A percentile compares a stretch with the other conserved stretches of the same genome.
Conservation (phyloP, 2,797 vertebrate species). For the Podarcis lilfordi region DNA sequence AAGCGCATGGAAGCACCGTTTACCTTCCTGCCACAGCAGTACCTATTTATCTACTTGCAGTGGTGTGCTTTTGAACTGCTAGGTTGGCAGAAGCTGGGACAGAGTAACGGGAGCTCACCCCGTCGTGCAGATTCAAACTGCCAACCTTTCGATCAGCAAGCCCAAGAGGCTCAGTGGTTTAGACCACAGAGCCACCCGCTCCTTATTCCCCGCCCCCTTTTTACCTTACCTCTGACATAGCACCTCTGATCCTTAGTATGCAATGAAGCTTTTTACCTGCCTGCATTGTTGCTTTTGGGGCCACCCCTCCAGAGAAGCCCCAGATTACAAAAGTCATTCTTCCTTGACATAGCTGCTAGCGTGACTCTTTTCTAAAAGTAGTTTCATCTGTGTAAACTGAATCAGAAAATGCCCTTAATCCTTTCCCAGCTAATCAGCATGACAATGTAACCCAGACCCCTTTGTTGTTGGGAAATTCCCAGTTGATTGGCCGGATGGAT, state of each 20-base stretch:
- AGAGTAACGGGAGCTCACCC: no score
- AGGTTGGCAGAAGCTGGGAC: no score
- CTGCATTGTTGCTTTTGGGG: not conserved
- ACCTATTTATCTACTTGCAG: no score
- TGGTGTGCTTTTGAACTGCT: no score
- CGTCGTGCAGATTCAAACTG: no score
- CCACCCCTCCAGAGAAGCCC: slow-evolving; percentile 16
- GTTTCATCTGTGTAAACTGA: slow-evolving; percentile 2
- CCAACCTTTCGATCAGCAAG: no score
- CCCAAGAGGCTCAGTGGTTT: no score
- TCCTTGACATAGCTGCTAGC: slow-evolving; percentile 6
- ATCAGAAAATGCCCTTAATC: not conserved
- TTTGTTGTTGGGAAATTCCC: not conserved
- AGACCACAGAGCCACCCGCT: no score
- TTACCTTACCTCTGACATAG: not conserved
- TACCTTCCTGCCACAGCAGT: no score
- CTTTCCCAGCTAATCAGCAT: not conserved
- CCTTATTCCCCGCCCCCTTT: no score
- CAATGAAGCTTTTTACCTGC: slow-evolving; percentile 26
- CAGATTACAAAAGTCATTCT: not conserved
- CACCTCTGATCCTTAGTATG: not conserved
- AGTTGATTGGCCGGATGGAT: slow-evolving; percentile 9
- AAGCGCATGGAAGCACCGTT: no score
- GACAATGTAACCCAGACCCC: not conserved
- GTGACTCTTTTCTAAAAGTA: not conserved